Base-by-base conservation (phyloP, 2,797 vertebrate genomes). In the Poecilia velifera region DNA sequence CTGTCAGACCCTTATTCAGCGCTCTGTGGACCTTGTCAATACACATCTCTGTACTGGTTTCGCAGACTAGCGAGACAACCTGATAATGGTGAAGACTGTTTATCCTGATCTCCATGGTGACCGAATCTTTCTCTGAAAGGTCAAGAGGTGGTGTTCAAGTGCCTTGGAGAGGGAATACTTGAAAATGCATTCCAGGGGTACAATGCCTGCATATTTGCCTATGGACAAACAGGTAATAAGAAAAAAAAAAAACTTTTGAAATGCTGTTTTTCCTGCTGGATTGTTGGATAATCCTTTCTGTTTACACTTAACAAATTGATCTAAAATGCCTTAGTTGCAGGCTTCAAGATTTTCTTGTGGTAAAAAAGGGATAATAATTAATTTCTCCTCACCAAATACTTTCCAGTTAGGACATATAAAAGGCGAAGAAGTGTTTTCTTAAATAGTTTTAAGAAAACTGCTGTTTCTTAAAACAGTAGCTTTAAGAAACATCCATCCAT, bases 181-280 rank as follows among this genome's bases (percentile, higher is more conserved):
- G 97, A 99, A 93, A 99, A 99, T 93, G 98, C 98, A 92, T 99
- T 99, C 97, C 98, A 99, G 93, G 98, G 98, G 95, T 99, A 99
- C 91, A 99, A 99, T 8, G 98, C 98, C 93, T 99, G 98, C 93
- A 99, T 99, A 94, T 99, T 99, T 95, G 98, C 98, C 88, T 99
- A 99, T 90, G 98, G 98, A 96, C 98, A 99, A 95, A 99, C 98
- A 95, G 98, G 98, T 99, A 95, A 95, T 88, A 82, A 13, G 64
- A 86, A 87, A 12, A 68, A 86, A 68, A 86, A 82, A 73, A 55
- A 53, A 45, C 20, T 47, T 20, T 7, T n/a, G 3, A 76, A 3
- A 73, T 2, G 4, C 72, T 76, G 51, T 34, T 43, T 64, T 34
- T 12, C 16, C 22, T 68, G 10, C 39, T 45, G 41, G 46, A 20